Evolutionary conservation across 1,140 invertebrate species (phyloP), one percentile per base, ranked within the genome.

Genomic region (Eumaeus atala): DNA sequence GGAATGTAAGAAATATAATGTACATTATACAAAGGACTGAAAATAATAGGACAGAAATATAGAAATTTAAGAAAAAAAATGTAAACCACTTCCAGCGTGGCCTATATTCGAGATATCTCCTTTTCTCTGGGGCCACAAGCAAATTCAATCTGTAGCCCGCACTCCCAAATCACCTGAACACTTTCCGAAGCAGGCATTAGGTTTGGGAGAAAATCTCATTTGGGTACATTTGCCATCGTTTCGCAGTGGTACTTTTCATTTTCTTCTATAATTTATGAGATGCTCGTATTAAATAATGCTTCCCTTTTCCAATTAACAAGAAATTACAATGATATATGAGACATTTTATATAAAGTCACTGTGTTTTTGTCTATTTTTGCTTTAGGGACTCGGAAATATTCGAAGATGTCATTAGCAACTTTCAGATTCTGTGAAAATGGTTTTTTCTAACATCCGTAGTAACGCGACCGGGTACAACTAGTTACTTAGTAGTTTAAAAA

Each of bases 161-260:
- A 74, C 64, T 79, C 78, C 78, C 78, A 79, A 78, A 79, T 80
- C 77, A 77, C 77, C 73, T 72, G 75, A 77, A 83, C 79, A 75
- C 77, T 79, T 75, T 75, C 66, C 71, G 67, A 62, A 59, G 67
- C 59, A 58, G 62, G 69, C 74, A 78, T 80, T 71, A 73, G 70
- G 70, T 72, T 83, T 64, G 54, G 65, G 59, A 58, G 69, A 64
- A 78, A 82, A 82, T 79, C 78, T 72, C 70, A 82, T 82, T 79
- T 79, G 71, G 67, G 68, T 75, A 81, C 64, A 77, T 74, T 74
- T 75, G 69, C 69, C 70, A 72, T 61, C 64, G 48, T 72, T 69
- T 77, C 66, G 70, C 66, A 72, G 34, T 70, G 71, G 69, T 72
- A 71, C 67, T 38, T 70, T 67, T 59, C 56, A 61, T 63, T 67